These are phyloP conservation scores for Phallusia fumigata DNA, from an alignment of 23 tunicate species.

Conservation along the genomic window DNA sequence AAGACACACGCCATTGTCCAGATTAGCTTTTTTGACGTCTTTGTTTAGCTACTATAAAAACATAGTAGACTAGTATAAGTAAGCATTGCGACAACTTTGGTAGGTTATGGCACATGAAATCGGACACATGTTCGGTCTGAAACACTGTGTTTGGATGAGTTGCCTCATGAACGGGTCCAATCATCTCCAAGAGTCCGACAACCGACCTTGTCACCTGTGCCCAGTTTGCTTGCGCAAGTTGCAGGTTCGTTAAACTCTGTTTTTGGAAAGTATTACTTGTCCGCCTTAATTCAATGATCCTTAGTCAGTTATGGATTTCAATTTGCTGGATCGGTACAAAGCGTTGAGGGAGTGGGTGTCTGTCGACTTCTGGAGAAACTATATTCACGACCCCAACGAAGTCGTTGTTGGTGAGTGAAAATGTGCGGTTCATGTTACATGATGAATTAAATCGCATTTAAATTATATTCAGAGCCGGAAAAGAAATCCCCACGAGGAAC, in stretches of 20 bases:
- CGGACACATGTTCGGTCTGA: conserved; percentile 89
- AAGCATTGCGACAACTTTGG: no score
- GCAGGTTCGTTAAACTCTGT: conserved; percentile 29
- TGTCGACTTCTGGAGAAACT: conserved; percentile 35
- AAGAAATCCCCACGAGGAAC: neutral
- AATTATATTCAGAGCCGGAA: neutral
- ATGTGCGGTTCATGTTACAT: neutral
- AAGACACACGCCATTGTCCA: no score
- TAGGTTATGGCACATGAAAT: conserved; percentile 89
- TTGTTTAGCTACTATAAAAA: neutral
- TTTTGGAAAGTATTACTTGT: neutral
- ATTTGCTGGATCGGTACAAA: conserved; percentile 57
- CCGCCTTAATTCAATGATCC: neutral
- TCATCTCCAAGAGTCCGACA: conserved; percentile 82
- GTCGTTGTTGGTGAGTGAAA: neutral
- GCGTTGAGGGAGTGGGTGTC: conserved; percentile 51
- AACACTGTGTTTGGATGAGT: conserved; percentile 68
- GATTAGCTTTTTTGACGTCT: no score
- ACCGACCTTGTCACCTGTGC: conserved; percentile 71
- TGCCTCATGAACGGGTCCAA: conserved; percentile 91
- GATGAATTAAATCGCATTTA: neutral
- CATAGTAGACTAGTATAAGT: neutral
- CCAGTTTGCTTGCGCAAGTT: conserved; percentile 80
- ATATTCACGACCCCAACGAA: conserved; percentile 4
- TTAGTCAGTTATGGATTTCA: conserved; percentile 59